Evolutionary conservation across 2,888 invertebrate genomes (phyloP).

Genomic region (Epinotia brunnichana): DNA sequence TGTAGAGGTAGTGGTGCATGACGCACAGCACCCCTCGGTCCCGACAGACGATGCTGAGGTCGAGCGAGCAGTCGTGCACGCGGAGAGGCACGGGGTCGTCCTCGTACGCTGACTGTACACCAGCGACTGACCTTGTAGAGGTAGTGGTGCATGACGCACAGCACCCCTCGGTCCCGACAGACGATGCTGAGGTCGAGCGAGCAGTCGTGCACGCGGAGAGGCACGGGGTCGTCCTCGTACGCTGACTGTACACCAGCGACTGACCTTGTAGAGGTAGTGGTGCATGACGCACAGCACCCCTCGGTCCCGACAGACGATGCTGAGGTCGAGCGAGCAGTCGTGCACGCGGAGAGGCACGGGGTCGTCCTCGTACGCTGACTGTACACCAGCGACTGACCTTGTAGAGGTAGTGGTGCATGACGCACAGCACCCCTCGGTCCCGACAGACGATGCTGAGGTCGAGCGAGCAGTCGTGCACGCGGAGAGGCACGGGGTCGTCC

Average conservation of each 20-base stretch:
- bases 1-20: slow-evolving; percentile 93
- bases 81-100: slow-evolving; percentile 91
- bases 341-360: slow-evolving; percentile 91
- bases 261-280: slow-evolving; percentile 91
- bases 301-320: slow-evolving; percentile 88
- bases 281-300: slow-evolving; percentile 90
- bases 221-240: slow-evolving; percentile 92
- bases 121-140: slow-evolving; percentile 86
- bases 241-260: slow-evolving; percentile 64
- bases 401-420: slow-evolving; percentile 92
- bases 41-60: slow-evolving; percentile 90
- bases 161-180: slow-evolving; percentile 88
- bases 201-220: slow-evolving; percentile 91
- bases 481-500: slow-evolving; percentile 90
- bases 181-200: slow-evolving; percentile 91
- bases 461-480: slow-evolving; percentile 91
- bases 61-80: slow-evolving; percentile 91
- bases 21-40: slow-evolving; percentile 87
- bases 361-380: slow-evolving; percentile 92
- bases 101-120: slow-evolving; percentile 89
- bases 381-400: slow-evolving; percentile 80
- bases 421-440: slow-evolving; percentile 86
- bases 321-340: slow-evolving; percentile 91
- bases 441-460: slow-evolving; percentile 91
- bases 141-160: slow-evolving; percentile 90